phyloP scores from a whole-genome alignment of 2,113 vertebrate genomes.

The Merops nubicus region DNA sequence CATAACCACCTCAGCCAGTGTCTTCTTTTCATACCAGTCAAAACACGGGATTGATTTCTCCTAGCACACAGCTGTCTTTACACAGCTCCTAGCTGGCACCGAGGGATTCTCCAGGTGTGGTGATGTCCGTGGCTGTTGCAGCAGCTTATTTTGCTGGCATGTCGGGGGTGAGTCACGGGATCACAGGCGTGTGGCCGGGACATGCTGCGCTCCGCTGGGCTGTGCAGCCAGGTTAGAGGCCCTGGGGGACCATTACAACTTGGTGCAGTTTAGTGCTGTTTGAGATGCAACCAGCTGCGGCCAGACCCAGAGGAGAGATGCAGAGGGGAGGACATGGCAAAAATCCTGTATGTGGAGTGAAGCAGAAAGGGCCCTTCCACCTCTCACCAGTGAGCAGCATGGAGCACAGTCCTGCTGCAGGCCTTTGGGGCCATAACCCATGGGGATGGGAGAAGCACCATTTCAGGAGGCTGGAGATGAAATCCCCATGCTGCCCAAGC shows the following conservation, averaged over 20 bases:
- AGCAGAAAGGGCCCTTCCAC: not conserved
- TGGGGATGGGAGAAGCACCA: fast-evolving
- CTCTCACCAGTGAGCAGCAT: not conserved
- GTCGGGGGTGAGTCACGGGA: not conserved
- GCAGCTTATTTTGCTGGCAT: not conserved
- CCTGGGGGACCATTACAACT: not conserved
- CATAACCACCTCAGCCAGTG: not conserved
- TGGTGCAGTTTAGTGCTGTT: not conserved
- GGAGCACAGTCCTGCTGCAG: not conserved
- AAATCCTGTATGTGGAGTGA: not conserved
- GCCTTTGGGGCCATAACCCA: not conserved
- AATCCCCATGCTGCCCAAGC: not conserved
- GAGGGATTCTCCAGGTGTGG: not conserved
- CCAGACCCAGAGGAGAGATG: not conserved
- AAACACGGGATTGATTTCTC: not conserved
- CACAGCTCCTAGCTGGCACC: not conserved
- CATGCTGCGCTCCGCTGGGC: not conserved
- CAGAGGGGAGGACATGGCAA: not conserved
- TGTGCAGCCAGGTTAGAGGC: not conserved
- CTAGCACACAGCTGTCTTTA: not conserved
- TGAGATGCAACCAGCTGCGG: constrained; percentile 11
- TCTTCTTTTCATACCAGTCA: not conserved
- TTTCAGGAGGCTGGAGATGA: not conserved
- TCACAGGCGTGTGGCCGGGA: not conserved
- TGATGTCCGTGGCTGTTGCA: fast-evolving